Percentiles rank a stretch among this genome's conserved stretches.
Conservation (phyloP, 2,113 vertebrate genomes). For the Collichthys lucidus region DNA sequence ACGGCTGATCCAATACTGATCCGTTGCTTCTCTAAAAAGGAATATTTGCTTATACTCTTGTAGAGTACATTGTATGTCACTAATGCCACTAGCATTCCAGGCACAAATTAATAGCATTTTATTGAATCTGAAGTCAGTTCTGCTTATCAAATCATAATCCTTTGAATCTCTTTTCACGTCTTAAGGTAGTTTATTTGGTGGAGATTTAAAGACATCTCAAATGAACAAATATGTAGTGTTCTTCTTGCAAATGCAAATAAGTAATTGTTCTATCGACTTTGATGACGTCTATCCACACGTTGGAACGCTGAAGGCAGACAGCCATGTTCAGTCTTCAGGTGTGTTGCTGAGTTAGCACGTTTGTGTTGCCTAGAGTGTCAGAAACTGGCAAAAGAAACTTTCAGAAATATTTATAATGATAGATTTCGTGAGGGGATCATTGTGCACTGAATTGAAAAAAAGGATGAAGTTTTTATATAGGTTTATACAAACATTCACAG, state of each 20-base stretch:
- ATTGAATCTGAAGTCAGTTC: not conserved
- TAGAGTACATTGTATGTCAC: not conserved
- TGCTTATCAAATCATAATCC: not conserved
- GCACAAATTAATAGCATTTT: not conserved
- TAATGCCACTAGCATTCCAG: not conserved
- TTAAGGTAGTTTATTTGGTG: not conserved
- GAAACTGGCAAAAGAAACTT: not conserved
- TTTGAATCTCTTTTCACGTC: not conserved
- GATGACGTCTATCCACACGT: not conserved
- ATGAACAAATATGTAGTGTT: not conserved
- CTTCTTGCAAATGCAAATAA: not conserved
- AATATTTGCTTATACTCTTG: not conserved
- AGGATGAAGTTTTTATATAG: too few species aligned
- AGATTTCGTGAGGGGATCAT: not conserved
- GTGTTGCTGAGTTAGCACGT: not conserved
- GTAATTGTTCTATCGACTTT: too few species aligned
- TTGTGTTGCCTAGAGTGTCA: not conserved
- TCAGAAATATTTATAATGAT: not conserved
- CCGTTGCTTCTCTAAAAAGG: not conserved
- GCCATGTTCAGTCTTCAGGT: not conserved
- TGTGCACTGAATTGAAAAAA: too few species aligned
- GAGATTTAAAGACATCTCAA: not conserved
- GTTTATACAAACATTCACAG: too few species aligned
- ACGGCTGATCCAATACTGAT: too few species aligned
- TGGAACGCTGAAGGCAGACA: not conserved